Conservation (phyloP, 2,888 invertebrate species). For the Lordiphosa andalusiaca region DNA sequence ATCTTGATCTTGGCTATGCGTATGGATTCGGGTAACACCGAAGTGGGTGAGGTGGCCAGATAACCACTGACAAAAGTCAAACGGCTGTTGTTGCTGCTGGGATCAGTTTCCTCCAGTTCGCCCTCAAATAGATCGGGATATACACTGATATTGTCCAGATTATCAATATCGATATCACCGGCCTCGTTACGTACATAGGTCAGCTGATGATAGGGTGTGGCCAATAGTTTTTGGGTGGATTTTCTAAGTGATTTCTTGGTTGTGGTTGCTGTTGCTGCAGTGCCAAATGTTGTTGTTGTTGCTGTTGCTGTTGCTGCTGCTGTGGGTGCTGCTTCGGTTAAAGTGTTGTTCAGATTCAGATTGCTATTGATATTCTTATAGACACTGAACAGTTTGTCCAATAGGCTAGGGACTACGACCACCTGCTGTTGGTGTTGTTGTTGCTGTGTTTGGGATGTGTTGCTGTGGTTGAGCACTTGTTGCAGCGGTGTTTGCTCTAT, state of each 20-base stretch:
- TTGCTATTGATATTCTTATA: slow-evolving; percentile 58
- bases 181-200: slow-evolving; percentile 74
- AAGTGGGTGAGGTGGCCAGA: slow-evolving; percentile 74
- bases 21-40: slow-evolving; percentile 75
- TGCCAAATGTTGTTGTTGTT: slow-evolving; percentile 24
- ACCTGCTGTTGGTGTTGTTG: slow-evolving; percentile 40
- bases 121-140: slow-evolving; percentile 71
- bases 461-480: slow-evolving; percentile 2
- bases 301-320: slow-evolving; percentile 20
- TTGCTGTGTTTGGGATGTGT: slow-evolving; percentile 21
- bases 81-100: slow-evolving; percentile 52
- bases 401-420: slow-evolving; percentile 19
- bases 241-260: slow-evolving; percentile 67
- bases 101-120: slow-evolving; percentile 32
- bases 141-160: slow-evolving; percentile 76
- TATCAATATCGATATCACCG: slow-evolving; percentile 76
- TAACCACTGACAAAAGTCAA: slow-evolving; percentile 73
- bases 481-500: slow-evolving; percentile 53
- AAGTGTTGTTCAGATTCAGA: slow-evolving; percentile 59
- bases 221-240: slow-evolving; percentile 69
- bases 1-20: slow-evolving; percentile 77
- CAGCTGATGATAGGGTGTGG: slow-evolving; percentile 74
- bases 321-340: slow-evolving; percentile 42
- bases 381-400: slow-evolving; percentile 51
- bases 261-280: slow-evolving; percentile 43